Evolutionary conservation across 2,888 invertebrate species (phyloP), one percentile per base, ranked within the genome.

Genomic region (Mesoligia furuncula): DNA sequence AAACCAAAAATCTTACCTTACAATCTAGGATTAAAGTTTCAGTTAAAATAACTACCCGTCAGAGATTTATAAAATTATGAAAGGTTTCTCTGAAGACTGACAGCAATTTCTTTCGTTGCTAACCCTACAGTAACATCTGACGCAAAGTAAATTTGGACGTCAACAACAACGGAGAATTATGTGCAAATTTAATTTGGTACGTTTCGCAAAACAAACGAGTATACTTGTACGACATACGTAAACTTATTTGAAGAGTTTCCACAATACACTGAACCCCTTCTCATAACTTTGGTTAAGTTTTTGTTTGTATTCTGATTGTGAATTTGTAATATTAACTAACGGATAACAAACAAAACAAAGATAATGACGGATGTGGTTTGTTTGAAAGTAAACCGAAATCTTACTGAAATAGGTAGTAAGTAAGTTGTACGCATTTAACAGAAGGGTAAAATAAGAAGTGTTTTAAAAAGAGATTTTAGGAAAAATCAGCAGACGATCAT

Each of bases 141-240:
- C 68, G 74, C 62, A 73, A 87, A 87, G 80, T 72, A 80, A 84
- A 75, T 75, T 80, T 75, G 20, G 75, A 76, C 65, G 72, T 80
- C 76, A 81, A 79, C 77, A 76, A 72, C 77, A 72, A 64, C 75
- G 67, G 57, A 36, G 73, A 86, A 85, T 85, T 80, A 80, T 80
- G 87, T 86, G 84, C 80, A 86, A 87, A 87, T 86, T 83, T 70
- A 65, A 86, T 85, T 86, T 79, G 27, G 79, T 83, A 87, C 81
- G 85, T 81, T 86, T 83, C 45, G 74, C 81, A 86, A 83, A 87
- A 82, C 80, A 87, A 86, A 80, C 79, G 80, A 67, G 69, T 65
- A 84, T 79, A 78, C 84, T 73, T 80, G 77, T 67, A 71, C 70
- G 27, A 85, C 80, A 76, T 84, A 79, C 74, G 70, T 66, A 74